Base-by-base conservation (phyloP, 2,797 vertebrate species). In the Sebastes hubbsi region DNA sequence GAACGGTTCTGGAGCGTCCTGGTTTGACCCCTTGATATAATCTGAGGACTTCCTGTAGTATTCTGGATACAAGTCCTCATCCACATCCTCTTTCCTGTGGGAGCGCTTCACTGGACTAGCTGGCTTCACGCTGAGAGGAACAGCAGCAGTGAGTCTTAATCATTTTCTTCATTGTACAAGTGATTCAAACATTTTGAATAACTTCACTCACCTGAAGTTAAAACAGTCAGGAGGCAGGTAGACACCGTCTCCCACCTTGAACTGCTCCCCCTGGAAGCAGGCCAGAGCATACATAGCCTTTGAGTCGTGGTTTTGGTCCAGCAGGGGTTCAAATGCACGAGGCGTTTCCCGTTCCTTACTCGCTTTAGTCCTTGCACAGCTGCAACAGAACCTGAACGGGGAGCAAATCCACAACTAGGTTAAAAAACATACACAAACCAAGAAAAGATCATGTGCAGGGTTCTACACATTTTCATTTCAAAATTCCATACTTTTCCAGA, bases 21-120 rank as follows among this genome's bases (percentile, higher is more conserved):
- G 90, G 94, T 99, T 99, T 87, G 98, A 99, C 6, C 98, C 98
- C 83, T 99, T 99, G 83, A 99, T 99, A 91, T 99, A 99, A 85
- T 99, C 98, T 0, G 98, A 99, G 18, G 96, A 98, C 46, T 99
- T 99, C 5, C 98, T 96, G 94, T 99, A 99, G 80, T 99, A 98
- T 86, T 99, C 98, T 0, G 98, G 98, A 82, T 99, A 97, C 72
- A 99, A 91, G 12, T 98, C 97, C 78, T 99, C 98, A 2, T 99
- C 97, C 84, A 97, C 97, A 0, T 98, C 96, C 5, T 99, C 98
- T 84, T 98, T 99, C 65, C 95, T 95, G 16, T 96, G 96, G 1
- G 97, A 95, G 7, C 98, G 94, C 80, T 99, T 99, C 86, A 96
- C 90, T 0, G 98, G 98, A 85, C 97, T 99, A 6, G 96, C 95